Base-by-base conservation (phyloP, 53 echinoderm and acorn worm species). In the Temnopleurus reevesii region DNA sequence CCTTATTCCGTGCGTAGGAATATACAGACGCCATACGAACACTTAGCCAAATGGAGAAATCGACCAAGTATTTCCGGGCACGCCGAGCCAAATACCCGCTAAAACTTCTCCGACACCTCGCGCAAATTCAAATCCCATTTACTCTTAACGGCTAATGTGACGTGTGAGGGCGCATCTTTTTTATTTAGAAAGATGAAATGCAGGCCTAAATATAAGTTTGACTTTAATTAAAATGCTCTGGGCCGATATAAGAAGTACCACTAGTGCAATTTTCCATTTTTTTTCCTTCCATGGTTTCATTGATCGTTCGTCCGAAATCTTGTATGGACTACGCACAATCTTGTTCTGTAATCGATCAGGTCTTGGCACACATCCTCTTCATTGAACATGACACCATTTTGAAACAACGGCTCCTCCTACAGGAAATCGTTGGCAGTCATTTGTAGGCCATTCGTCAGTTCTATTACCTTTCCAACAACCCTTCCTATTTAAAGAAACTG, bases 11-110 rank as follows among this genome's bases (percentile, higher is more conserved):
- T 83, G 83, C 30, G 83, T 8, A 55, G 83, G 83, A 83, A 83
- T 83, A 83, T 55, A 51, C 83, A 55, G 83, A 83, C 83, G 83
- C 83, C 55, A 83, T 21, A 35, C 54, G 83, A 83, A 83, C 83
- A 83, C 83, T 83, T 83, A 83, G 83, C 56, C 83, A 83, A 83
- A 83, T 83, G 83, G 83, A 83, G 83, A 83, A 83, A 83, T 83
- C 83, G 83, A 83, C 83, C 83, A 83, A 83, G 83, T 83, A 83
- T 83, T 83, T 83, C 83, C 83, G 83, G 83, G 51, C 83, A 83
- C 83, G 83, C 55, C 83, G 54, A 53, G 19, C 83, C 83, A 55
- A 83, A 83, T 53, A 49, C 83, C 83, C 55, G 49, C 53, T 55
- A 83, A 83, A 83, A 53, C 83, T 83, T 55, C 23, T 83, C 31